Percentiles rank a stretch among this genome's conserved stretches.
Evolutionary conservation across 1,140 invertebrate genomes (phyloP).

Genomic region (Aphelinus certus): DNA sequence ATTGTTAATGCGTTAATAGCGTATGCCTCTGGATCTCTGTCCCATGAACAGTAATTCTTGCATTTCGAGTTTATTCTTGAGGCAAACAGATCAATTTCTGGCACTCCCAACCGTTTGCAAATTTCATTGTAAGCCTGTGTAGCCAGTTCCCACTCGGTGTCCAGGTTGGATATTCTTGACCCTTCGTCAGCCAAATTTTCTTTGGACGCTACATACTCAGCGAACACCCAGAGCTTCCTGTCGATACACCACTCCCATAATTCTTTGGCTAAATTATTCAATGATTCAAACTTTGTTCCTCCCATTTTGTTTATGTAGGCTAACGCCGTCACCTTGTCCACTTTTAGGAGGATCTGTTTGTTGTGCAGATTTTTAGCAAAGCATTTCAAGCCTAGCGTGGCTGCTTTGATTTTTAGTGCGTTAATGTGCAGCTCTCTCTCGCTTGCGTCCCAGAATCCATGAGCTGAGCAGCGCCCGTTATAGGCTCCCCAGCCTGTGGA

Average conservation of each 20-base stretch:
- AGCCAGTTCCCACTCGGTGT: slow-evolving; percentile 34
- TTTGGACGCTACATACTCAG: slow-evolving; percentile 40
- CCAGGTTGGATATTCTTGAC: slow-evolving; percentile 27
- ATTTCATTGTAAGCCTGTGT: slow-evolving; percentile 2
- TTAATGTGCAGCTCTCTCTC: slow-evolving; percentile 51
- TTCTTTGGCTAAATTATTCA: slow-evolving; percentile 32
- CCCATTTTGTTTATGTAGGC: slow-evolving; percentile 49
- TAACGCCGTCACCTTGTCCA: slow-evolving; percentile 50
- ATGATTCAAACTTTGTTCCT: slow-evolving; percentile 36
- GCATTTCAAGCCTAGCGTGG: slow-evolving; percentile 51
- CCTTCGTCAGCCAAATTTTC: slow-evolving; percentile 39
- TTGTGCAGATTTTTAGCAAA: slow-evolving; percentile 50
- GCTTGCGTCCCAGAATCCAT: slow-evolving; percentile 47
- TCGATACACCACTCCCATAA: slow-evolving; percentile 45
- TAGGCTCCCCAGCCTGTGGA: slow-evolving; percentile 53
- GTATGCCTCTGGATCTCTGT: neutral
- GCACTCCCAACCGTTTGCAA: slow-evolving; percentile 9
- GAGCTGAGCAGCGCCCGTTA: slow-evolving; percentile 40
- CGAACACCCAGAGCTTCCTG: slow-evolving; percentile 37
- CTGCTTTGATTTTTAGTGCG: slow-evolving; percentile 54
- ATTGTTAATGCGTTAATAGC: slow-evolving; percentile 34
- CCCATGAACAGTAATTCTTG: slow-evolving; percentile 27
- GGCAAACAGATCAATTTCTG: slow-evolving; percentile 34
- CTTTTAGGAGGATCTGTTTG: slow-evolving; percentile 47
- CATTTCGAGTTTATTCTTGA: slow-evolving; percentile 23